Percentiles rank a stretch among this genome's conserved stretches.
Evolutionary conservation across 2,113 vertebrate genomes (phyloP).

Genomic region (Sinocyclocheilus grahami): DNA sequence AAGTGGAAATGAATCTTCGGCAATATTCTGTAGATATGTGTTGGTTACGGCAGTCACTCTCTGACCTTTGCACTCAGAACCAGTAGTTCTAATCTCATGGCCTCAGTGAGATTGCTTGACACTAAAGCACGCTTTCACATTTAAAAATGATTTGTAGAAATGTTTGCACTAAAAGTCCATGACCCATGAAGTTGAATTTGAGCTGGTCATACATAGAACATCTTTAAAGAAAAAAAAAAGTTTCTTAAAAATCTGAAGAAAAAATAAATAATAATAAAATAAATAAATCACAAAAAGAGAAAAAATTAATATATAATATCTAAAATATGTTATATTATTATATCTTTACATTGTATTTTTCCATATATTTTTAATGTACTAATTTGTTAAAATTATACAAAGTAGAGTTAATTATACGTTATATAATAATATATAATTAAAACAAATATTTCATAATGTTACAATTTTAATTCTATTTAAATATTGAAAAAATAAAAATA

Average conservation of each 20-base stretch:
- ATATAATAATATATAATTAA: not conserved
- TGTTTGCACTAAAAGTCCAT: slow-evolving; percentile 71
- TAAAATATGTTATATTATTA: not conserved
- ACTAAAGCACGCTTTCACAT: slow-evolving; percentile 65
- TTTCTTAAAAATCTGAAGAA: not conserved
- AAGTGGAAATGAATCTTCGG: slow-evolving; percentile 42
- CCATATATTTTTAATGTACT: not conserved
- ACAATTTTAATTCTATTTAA: too few relatives aligned
- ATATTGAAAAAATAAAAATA: too few relatives aligned
- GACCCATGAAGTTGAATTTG: slow-evolving; percentile 62
- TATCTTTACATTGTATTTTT: not conserved
- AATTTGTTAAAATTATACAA: not conserved
- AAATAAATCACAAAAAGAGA: not conserved
- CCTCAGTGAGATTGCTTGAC: slow-evolving; percentile 62
- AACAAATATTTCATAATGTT: not conserved
- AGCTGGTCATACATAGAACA: slow-evolving; percentile 39
- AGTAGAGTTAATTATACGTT: not conserved
- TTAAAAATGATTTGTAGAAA: slow-evolving; percentile 67
- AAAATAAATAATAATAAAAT: not conserved
- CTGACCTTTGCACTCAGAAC: slow-evolving; percentile 57
- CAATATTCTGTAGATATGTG: slow-evolving; percentile 55
- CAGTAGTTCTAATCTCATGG: slow-evolving; percentile 68
- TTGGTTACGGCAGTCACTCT: slow-evolving; percentile 57
- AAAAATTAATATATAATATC: not conserved
- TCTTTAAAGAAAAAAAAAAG: slow-evolving; percentile 3